Conservation (phyloP, 2,888 invertebrate species). For the Dyspetes luteomarginatus region DNA sequence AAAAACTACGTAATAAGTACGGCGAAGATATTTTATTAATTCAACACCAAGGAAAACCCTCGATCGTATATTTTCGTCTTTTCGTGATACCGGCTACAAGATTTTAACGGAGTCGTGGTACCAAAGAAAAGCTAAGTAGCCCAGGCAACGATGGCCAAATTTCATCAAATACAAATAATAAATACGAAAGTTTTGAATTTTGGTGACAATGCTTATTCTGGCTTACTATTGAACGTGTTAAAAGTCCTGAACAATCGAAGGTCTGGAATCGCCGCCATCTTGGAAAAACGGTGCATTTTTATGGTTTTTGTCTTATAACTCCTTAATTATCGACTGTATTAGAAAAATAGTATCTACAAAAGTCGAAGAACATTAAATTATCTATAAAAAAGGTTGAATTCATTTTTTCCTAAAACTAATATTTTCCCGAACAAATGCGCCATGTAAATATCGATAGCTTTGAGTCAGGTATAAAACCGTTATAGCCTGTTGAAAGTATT, state of each 20-base stretch:
- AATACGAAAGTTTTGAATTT: conserved; percentile 9
- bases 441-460: conserved; percentile 23
- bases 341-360: not conserved
- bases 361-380: conserved; percentile 2
- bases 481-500: conserved; percentile 12
- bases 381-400: too few relatives aligned
- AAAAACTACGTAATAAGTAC: too few relatives aligned
- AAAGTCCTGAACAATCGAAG: conserved; percentile 1
- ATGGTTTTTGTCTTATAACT: not conserved
- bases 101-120: too few relatives aligned
- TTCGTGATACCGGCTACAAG: too few relatives aligned
- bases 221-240: too few relatives aligned
- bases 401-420: too few relatives aligned
- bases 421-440: conserved; percentile 5
- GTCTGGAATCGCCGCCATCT: not conserved
- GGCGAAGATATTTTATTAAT: too few relatives aligned
- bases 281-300: conserved; percentile 12
- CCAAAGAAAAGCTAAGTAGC: too few relatives aligned
- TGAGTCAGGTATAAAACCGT: conserved; percentile 19
- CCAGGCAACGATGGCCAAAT: conserved; percentile 4
- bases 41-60: too few relatives aligned
- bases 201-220: too few relatives aligned
- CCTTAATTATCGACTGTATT: too few relatives aligned
- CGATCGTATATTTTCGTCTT: too few relatives aligned
- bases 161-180: conserved; percentile 3